A percentile compares a stretch with the other conserved stretches of the same genome.
Evolutionary conservation across 2,888 invertebrate genomes (phyloP).

Genomic region (Oscheius onirici): DNA sequence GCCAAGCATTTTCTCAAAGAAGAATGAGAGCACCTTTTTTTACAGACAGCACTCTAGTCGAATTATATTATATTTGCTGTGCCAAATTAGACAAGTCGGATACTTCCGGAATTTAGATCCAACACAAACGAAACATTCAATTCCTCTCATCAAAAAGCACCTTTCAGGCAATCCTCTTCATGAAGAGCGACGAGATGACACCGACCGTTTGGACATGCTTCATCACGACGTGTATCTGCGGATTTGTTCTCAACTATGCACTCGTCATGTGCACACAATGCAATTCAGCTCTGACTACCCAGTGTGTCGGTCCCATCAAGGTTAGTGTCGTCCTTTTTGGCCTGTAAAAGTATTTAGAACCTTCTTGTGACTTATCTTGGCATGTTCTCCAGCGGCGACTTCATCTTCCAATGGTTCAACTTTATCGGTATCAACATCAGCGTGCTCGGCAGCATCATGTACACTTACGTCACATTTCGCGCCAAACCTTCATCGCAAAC

Average conservation of each 20-base stretch:
- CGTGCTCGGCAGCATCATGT: conserved; percentile 72
- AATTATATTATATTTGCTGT: too few relatives aligned
- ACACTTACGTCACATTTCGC: conserved; percentile 72
- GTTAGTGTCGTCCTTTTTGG: conserved; percentile 62
- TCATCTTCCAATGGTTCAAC: conserved; percentile 91
- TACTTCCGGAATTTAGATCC: too few relatives aligned
- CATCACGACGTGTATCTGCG: conserved; percentile 90
- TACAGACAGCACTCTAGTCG: too few relatives aligned
- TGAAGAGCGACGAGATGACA: conserved; percentile 61
- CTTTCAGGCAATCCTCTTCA: conserved; percentile 48
- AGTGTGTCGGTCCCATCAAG: conserved; percentile 96
- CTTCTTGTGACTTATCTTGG: conserved; percentile 95
- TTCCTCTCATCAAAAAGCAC: background rate
- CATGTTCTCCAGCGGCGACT: conserved; percentile 98
- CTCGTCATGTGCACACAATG: conserved; percentile 92
- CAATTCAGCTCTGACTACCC: conserved; percentile 96
- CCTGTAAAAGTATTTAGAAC: conserved; percentile 76
- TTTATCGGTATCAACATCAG: conserved; percentile 89
- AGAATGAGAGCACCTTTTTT: too few relatives aligned
- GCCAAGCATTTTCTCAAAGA: too few relatives aligned
- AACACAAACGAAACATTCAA: too few relatives aligned
- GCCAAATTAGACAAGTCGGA: too few relatives aligned
- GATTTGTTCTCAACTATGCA: conserved; percentile 92
- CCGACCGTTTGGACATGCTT: conserved; percentile 75
- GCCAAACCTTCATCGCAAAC: conserved; percentile 36